Evolutionary conservation across 2,113 vertebrate genomes (phyloP).

Genomic region (Macroglossus sobrinus): DNA sequence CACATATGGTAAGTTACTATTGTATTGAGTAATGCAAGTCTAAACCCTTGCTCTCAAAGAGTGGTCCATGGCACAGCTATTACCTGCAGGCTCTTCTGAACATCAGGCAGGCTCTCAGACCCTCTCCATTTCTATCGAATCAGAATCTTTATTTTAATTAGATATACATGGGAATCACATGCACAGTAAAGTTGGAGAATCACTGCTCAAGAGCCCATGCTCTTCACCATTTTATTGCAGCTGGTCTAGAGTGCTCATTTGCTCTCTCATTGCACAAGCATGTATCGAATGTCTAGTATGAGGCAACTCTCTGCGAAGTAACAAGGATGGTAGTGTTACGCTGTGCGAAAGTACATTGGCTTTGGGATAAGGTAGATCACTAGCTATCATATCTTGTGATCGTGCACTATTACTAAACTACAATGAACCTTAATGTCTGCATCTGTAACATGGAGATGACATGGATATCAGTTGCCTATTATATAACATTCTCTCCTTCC

Average conservation of each 20-base stretch:
- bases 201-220: neutral
- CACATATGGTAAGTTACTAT: neutral
- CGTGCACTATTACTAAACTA: neutral
- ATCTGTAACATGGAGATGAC: neutral
- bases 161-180: accelerated
- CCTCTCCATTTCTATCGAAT: neutral
- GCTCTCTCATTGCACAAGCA: neutral
- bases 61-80: neutral
- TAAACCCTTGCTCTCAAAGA: neutral
- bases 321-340: neutral
- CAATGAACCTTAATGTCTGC: neutral
- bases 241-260: neutral
- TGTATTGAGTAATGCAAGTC: neutral
- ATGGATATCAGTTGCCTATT: neutral
- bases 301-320: neutral
- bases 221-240: neutral
- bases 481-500: neutral
- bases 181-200: neutral
- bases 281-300: neutral
- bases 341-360: neutral
- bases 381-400: neutral
- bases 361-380: neutral
- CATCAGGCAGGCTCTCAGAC: neutral
- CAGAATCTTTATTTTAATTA: neutral
- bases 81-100: neutral